Conservation (phyloP, 2,888 invertebrate genomes). For the Cephus rjabovi region DNA sequence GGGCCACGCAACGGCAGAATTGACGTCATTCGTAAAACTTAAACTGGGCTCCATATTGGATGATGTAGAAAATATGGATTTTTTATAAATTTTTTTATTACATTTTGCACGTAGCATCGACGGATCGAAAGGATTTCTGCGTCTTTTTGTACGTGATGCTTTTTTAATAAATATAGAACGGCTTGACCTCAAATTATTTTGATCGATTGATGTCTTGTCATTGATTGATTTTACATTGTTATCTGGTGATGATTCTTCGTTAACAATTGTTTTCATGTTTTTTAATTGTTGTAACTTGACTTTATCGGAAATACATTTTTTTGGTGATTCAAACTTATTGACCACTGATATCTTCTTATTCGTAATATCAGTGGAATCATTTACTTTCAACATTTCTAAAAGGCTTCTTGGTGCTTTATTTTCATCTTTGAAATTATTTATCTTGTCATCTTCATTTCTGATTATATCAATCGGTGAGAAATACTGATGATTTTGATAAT, state of each 20-base stretch:
- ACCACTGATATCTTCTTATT: not conserved
- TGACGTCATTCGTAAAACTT: not conserved
- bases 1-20: not conserved
- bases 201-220: not conserved
- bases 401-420: not conserved
- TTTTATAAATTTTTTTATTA: not conserved
- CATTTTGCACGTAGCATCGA: not conserved
- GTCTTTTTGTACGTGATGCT: not conserved
- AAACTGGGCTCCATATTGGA: not conserved
- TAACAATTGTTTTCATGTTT: not conserved
- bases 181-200: not conserved
- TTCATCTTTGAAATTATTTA: not conserved
- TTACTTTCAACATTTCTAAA: not conserved
- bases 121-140: not conserved
- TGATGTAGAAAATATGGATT: not conserved
- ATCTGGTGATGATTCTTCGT: not conserved
- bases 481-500: not conserved
- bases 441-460: not conserved
- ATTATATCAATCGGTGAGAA: not conserved
- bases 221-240: not conserved
- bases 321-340: not conserved
- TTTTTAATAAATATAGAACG: not conserved
- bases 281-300: not conserved
- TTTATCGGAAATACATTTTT: not conserved
- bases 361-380: not conserved